A percentile compares a stretch with the other conserved stretches of the same genome.
Conservation (phyloP, 2,888 invertebrate genomes). For the Athrips mouffetella region DNA sequence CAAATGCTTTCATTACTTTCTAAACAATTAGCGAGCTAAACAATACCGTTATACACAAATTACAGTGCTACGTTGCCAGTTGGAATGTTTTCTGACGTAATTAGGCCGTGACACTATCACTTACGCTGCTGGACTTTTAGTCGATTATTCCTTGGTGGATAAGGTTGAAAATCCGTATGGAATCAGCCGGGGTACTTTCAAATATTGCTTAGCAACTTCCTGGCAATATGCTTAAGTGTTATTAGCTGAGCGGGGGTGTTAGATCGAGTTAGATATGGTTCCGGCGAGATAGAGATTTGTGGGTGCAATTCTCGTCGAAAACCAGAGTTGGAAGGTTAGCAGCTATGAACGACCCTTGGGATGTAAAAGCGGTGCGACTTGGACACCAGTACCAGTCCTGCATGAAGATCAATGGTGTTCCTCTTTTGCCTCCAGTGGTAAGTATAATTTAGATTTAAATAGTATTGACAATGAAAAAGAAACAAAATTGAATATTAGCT, state of each 20-base stretch:
- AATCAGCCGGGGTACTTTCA: conserved; percentile 26
- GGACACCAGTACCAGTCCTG: conserved; percentile 80
- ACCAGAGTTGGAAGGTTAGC: conserved; percentile 23
- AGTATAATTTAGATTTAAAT: conserved; percentile 53
- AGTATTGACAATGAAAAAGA: too few species aligned
- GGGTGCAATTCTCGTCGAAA: too few species aligned
- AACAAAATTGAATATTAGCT: too few species aligned
- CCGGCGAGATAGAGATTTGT: conserved; percentile 2
- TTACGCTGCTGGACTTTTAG: conserved; percentile 28
- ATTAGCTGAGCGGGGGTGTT: conserved; percentile 19
- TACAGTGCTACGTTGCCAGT: conserved; percentile 28
- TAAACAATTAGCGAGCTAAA: conserved; percentile 2
- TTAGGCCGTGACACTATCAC: conserved; percentile 64
- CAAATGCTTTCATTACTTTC: conserved; percentile 13
- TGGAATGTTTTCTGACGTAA: conserved; percentile 55
- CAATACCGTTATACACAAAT: conserved; percentile 21
- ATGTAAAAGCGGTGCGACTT: conserved; percentile 64
- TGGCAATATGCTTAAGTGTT: conserved; percentile 22
- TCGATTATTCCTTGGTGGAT: conserved; percentile 39
- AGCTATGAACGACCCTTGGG: conserved; percentile 72
- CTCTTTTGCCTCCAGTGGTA: conserved; percentile 87
- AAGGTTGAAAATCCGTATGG: conserved; percentile 32
- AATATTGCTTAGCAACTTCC: conserved; percentile 36
- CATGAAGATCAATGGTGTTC: conserved; percentile 84
- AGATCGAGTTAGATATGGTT: conserved; percentile 11